phyloP scores from a whole-genome alignment of 2,797 vertebrate genomes.

The Zenarchopterus dispar region DNA sequence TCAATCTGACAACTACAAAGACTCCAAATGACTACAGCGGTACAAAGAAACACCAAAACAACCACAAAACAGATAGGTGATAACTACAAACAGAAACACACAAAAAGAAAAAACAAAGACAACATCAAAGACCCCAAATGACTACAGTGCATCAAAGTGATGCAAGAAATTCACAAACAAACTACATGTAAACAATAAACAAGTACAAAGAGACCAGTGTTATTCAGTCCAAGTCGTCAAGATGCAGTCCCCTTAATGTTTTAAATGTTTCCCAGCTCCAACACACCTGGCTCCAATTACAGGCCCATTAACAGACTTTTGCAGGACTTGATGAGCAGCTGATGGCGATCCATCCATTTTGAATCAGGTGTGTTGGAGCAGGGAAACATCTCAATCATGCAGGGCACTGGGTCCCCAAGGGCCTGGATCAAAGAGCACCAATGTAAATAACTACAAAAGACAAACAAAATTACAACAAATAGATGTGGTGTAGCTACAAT shows the following conservation, averaged over 20 bases:
- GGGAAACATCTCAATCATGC: no score
- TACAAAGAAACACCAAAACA: background rate
- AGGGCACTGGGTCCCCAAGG: no score
- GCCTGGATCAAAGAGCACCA: no score
- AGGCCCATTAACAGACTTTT: no score
- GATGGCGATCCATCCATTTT: no score
- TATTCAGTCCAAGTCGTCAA: no score
- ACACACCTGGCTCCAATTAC: no score
- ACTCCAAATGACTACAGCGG: constrained; percentile 8
- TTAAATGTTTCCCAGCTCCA: no score
- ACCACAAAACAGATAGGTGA: background rate
- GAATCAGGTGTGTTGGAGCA: no score
- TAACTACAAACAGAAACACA: background rate
- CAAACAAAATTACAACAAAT: background rate
- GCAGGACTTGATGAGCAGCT: no score
- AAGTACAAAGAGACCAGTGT: background rate
- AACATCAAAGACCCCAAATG: background rate
- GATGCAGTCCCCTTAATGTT: no score
- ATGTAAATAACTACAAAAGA: background rate
- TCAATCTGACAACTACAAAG: constrained; percentile 7
- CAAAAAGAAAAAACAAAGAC: background rate
- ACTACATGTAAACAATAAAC: background rate
- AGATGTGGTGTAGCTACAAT: background rate
- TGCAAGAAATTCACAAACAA: background rate
- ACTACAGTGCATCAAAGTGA: background rate